These are phyloP conservation scores for Xylota segnis DNA, from an alignment of 2,888 invertebrate genomes.

Conservation along the genomic window DNA sequence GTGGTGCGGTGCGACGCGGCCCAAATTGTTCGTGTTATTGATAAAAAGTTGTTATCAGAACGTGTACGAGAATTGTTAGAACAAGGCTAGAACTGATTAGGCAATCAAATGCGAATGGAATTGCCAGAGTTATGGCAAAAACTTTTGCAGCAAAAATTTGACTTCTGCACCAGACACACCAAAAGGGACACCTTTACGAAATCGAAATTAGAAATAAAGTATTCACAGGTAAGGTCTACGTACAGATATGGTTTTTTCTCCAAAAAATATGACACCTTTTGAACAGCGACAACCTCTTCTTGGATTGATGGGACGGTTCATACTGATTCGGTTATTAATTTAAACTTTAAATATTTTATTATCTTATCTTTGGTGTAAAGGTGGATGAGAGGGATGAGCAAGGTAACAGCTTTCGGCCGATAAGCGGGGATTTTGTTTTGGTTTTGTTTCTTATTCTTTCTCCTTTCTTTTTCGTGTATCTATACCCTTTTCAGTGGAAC, in stretches of 20 bases:
- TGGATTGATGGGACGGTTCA: conserved; percentile 60
- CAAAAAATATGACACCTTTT: conserved; percentile 33
- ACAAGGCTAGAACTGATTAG: conserved; percentile 51
- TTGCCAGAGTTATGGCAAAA: conserved; percentile 18
- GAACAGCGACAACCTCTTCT: conserved; percentile 55
- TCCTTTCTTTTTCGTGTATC: background rate
- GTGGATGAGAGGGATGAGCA: conserved; percentile 58
- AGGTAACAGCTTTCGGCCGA: conserved; percentile 27
- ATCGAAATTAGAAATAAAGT: background rate
- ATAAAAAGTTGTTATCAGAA: conserved; percentile 64
- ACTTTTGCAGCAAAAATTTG: background rate
- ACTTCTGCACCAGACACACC: too few relatives aligned
- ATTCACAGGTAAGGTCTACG: conserved; percentile 12
- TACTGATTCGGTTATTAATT: conserved; percentile 71
- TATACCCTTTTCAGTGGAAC: conserved; percentile 17
- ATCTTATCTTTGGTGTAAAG: conserved; percentile 64
- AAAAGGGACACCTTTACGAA: background rate
- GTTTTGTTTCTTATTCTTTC: conserved; percentile 1
- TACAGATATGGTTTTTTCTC: conserved; percentile 57
- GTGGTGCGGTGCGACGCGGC: background rate
- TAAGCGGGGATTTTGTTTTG: conserved; percentile 55
- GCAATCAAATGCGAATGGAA: conserved; percentile 27
- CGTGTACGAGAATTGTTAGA: conserved; percentile 42
- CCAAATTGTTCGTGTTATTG: conserved; percentile 32
- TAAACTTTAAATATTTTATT: conserved; percentile 59